A percentile compares a stretch with the other conserved stretches of the same genome.
Conservation (phyloP, 2,888 invertebrate genomes). For the Microctonus hyperodae region DNA sequence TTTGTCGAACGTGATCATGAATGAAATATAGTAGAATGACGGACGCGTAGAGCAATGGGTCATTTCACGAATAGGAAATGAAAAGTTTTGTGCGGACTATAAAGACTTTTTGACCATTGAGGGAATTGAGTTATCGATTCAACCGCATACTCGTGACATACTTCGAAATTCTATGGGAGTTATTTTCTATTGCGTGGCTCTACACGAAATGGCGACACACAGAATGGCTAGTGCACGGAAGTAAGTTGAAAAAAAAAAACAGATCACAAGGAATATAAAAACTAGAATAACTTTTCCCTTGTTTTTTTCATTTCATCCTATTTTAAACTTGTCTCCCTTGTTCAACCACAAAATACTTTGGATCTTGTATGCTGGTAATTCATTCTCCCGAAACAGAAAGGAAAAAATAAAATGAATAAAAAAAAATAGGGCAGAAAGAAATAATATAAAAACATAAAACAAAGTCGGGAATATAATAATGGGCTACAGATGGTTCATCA, state of each 20-base stretch:
- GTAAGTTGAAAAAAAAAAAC: neutral
- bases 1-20: neutral
- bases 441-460: slow-evolving; percentile 5
- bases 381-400: slow-evolving; percentile 21
- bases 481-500: slow-evolving; percentile 20
- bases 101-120: neutral
- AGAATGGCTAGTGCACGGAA: slow-evolving; percentile 11
- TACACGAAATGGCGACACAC: slow-evolving; percentile 15
- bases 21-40: neutral
- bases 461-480: slow-evolving; percentile 21
- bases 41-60: neutral
- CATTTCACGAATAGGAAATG: neutral
- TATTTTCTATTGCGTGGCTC: neutral
- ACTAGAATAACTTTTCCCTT: neutral
- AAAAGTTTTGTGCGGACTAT: slow-evolving; percentile 22
- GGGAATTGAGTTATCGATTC: neutral
- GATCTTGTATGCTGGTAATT: slow-evolving; percentile 3
- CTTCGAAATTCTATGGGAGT: slow-evolving; percentile 24
- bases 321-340: neutral
- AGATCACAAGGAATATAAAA: neutral
- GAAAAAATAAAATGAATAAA: slow-evolving; percentile 1
- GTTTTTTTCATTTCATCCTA: neutral
- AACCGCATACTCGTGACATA: slow-evolving; percentile 32
- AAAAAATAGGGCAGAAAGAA: slow-evolving; percentile 1
- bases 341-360: neutral